Conservation (phyloP, 2,797 vertebrate genomes). For the Phrynocephalus vlangalii region DNA sequence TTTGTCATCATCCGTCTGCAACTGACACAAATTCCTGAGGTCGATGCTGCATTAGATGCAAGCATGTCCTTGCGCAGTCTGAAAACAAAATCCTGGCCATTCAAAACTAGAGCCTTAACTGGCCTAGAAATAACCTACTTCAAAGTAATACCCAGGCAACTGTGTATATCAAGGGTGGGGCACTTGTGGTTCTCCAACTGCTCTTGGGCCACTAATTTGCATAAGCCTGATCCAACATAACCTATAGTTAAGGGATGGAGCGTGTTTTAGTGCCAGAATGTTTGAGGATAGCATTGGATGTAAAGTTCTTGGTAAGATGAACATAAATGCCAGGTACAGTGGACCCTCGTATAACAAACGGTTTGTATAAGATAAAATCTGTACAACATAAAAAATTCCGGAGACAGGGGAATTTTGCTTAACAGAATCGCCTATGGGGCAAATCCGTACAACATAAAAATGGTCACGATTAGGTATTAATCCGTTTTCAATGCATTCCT, state of each 20-base stretch:
- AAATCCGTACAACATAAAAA: too few species aligned
- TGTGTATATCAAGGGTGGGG: neutral
- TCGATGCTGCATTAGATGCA: neutral
- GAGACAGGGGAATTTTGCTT: too few species aligned
- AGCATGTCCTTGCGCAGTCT: neutral
- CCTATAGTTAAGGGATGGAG: neutral
- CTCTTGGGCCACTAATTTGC: neutral
- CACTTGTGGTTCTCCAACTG: neutral
- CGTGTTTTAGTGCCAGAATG: too few species aligned
- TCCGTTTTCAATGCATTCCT: too few species aligned
- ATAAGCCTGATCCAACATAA: neutral
- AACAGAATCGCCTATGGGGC: too few species aligned
- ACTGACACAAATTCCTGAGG: neutral
- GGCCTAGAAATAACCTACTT: too few species aligned
- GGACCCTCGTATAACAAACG: too few species aligned
- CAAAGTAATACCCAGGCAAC: neutral
- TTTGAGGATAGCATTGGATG: neutral
- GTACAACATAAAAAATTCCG: too few species aligned
- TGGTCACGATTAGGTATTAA: too few species aligned
- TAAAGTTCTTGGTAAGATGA: too few species aligned
- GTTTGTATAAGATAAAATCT: too few species aligned
- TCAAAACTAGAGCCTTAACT: neutral
- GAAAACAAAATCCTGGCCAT: slow-evolving; percentile 1
- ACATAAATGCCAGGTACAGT: too few species aligned
- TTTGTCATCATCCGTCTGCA: neutral